Evolutionary conservation across 2,113 vertebrate genomes (phyloP).

Genomic region (Gopherus flavomarginatus): DNA sequence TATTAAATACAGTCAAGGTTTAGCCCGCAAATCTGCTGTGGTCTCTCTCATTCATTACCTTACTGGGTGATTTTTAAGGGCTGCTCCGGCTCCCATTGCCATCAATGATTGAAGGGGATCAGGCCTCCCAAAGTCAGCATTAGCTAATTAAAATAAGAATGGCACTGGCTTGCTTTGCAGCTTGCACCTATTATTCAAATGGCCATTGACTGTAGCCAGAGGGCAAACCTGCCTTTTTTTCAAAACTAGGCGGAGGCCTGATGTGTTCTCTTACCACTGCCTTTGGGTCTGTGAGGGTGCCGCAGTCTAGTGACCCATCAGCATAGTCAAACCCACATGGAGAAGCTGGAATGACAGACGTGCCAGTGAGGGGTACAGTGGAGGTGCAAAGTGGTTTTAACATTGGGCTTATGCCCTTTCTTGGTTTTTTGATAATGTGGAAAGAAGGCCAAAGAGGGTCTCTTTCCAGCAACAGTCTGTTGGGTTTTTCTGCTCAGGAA

Average conservation of each 20-base stretch:
- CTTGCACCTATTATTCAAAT: not conserved
- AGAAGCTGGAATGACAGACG: no score
- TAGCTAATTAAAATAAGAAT: not conserved
- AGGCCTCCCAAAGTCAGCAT: not conserved
- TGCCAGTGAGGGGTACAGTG: not conserved
- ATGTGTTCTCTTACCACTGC: not conserved
- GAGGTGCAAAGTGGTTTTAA: not conserved
- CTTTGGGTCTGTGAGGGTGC: not conserved
- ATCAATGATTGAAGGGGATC: not conserved
- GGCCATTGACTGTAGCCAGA: not conserved
- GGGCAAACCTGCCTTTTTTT: not conserved
- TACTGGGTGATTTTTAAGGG: slow-evolving; percentile 14
- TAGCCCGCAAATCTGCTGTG: not conserved
- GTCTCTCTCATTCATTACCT: not conserved
- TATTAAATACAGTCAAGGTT: slow-evolving; percentile 20
- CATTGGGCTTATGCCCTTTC: fast-evolving
- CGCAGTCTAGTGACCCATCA: not conserved
- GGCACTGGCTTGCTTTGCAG: not conserved
- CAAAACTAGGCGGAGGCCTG: not conserved
- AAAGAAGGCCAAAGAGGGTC: fast-evolving
- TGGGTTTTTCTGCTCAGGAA: not conserved
- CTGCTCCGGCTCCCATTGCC: not conserved
- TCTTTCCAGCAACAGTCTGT: not conserved
- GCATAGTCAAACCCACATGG: fast-evolving
- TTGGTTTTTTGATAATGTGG: fast-evolving